Conservation (phyloP, 2,888 invertebrate genomes). For the Galerucella nymphaeae region DNA sequence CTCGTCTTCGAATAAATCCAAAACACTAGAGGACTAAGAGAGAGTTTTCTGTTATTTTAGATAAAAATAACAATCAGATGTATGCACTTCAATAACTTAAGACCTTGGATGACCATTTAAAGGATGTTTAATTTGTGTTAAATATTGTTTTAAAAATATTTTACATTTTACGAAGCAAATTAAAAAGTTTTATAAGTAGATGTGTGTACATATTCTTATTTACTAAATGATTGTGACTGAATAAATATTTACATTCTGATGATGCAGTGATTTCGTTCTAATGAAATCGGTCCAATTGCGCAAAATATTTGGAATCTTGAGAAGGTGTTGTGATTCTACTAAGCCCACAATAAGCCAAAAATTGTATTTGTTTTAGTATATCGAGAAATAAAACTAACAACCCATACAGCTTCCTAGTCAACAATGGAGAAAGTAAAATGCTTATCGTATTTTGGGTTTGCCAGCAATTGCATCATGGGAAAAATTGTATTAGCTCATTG, state of each 20-base stretch:
- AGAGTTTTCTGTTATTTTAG: conserved; percentile 31
- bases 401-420: conserved; percentile 4
- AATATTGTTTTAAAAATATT: conserved; percentile 22
- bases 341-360: neutral
- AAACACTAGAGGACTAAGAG: conserved; percentile 23
- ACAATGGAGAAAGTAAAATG: neutral
- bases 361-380: conserved; percentile 5
- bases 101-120: conserved; percentile 22
- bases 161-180: conserved; percentile 17
- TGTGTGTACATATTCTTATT: neutral
- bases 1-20: conserved; percentile 22
- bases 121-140: conserved; percentile 29
- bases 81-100: conserved; percentile 26
- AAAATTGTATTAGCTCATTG: neutral
- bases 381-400: neutral
- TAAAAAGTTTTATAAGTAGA: conserved; percentile 8
- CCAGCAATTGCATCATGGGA: neutral
- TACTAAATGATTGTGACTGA: neutral
- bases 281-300: neutral
- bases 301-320: conserved; percentile 2
- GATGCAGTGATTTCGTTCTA: neutral
- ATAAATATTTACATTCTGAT: conserved; percentile 3
- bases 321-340: conserved; percentile 1
- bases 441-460: neutral
- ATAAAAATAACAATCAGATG: conserved; percentile 25